Conservation (phyloP, 2,888 invertebrate genomes). For the Seira ritae region DNA sequence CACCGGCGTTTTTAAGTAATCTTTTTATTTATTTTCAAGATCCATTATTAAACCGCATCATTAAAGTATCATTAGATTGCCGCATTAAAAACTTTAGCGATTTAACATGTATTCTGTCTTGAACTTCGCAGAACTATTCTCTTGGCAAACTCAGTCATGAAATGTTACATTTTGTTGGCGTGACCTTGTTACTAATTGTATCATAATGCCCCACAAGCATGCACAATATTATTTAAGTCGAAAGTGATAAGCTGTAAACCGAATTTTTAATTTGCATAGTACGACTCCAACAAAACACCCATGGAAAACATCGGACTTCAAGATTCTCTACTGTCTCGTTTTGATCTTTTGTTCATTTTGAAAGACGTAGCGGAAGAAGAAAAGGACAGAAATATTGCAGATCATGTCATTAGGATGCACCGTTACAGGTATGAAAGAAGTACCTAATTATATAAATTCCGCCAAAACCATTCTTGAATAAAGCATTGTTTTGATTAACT, state of each 20-base stretch:
- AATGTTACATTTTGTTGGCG: no score
- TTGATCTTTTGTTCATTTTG: constrained; percentile 98
- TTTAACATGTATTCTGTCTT: constrained; percentile 31
- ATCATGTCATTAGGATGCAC: constrained; percentile 98
- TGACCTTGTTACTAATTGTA: no score
- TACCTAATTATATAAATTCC: neutral
- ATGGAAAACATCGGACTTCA: constrained; percentile 99
- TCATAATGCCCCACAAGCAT: no score
- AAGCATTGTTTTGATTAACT: neutral
- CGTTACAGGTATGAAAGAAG: constrained; percentile 83
- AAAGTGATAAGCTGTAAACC: constrained; percentile 75
- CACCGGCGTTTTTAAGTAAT: constrained; percentile 84
- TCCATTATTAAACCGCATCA: neutral
- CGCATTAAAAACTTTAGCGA: neutral
- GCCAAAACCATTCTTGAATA: neutral
- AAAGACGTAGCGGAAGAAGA: constrained; percentile 95
- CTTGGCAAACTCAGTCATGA: constrained; percentile 94
- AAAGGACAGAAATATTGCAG: constrained; percentile 92
- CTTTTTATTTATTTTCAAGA: neutral
- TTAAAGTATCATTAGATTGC: neutral
- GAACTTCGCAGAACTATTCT: constrained; percentile 85
- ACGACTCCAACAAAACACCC: constrained; percentile 98
- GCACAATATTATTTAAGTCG: no score
- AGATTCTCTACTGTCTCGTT: constrained; percentile 97
- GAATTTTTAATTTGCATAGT: constrained; percentile 78